Conservation (phyloP, 2,888 invertebrate species). For the Platycnemis pennipes region DNA sequence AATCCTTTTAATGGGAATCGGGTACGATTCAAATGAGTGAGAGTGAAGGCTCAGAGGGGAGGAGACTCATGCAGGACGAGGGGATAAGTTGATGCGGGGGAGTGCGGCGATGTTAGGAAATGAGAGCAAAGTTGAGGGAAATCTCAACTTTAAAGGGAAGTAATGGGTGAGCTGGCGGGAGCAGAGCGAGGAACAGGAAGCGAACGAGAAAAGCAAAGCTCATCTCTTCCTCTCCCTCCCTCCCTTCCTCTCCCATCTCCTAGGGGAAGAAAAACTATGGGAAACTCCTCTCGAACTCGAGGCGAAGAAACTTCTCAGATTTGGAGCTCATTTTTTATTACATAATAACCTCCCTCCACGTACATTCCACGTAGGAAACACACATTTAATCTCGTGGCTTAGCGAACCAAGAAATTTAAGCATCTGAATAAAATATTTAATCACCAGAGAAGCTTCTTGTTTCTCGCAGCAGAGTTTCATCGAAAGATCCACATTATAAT, state of each 20-base stretch:
- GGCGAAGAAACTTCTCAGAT: not conserved
- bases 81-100: not conserved
- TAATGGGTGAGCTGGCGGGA: not conserved
- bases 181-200: not conserved
- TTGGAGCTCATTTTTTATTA: not conserved
- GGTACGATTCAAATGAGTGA: not conserved
- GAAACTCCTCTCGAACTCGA: not conserved
- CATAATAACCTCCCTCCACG: not conserved
- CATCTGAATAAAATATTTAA: not conserved
- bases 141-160: not conserved
- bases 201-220: not conserved
- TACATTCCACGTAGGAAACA: not conserved
- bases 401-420: not conserved
- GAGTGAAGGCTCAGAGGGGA: not conserved
- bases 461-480: not conserved
- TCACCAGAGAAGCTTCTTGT: not conserved
- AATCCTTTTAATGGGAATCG: not conserved
- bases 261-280: not conserved
- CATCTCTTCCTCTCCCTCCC: not conserved
- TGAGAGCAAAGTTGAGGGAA: not conserved
- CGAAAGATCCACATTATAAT: too few relatives aligned
- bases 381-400: not conserved
- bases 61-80: not conserved
- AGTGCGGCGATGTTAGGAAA: not conserved
- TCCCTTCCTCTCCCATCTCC: not conserved